Evolutionary conservation across 2,888 invertebrate species (phyloP).

Genomic region (Dermolepida albohirtum): DNA sequence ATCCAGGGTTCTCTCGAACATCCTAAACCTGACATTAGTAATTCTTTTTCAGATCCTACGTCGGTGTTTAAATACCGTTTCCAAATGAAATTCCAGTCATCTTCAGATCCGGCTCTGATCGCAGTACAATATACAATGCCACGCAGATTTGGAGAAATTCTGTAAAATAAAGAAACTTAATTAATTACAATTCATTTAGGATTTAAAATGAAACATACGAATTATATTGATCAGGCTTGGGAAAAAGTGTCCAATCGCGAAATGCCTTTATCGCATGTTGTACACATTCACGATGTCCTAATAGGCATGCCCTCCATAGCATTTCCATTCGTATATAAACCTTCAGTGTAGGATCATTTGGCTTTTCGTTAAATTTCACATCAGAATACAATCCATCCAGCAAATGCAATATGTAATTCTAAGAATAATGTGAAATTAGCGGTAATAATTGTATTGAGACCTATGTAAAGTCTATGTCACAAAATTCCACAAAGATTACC

Average conservation of each 20-base stretch:
- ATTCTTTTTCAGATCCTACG: constrained; percentile 84
- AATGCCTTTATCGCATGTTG: constrained; percentile 79
- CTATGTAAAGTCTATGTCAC: too few relatives aligned
- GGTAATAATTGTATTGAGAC: neutral
- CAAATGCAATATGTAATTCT: constrained; percentile 78
- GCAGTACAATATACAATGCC: constrained; percentile 89
- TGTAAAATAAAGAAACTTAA: constrained; percentile 56
- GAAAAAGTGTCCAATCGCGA: constrained; percentile 78
- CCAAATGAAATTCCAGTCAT: constrained; percentile 93
- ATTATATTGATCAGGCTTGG: constrained; percentile 79
- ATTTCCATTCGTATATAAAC: constrained; percentile 80
- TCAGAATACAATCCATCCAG: constrained; percentile 75
- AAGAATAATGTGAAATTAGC: constrained; percentile 49
- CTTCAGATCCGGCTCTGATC: constrained; percentile 82
- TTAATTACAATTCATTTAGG: neutral
- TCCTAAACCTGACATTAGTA: constrained; percentile 81
- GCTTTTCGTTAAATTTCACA: constrained; percentile 75
- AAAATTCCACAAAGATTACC: too few relatives aligned
- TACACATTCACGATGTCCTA: constrained; percentile 81
- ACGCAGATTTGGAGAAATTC: constrained; percentile 86
- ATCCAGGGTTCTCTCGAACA: constrained; percentile 88
- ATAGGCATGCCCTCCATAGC: constrained; percentile 79
- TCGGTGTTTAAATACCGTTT: constrained; percentile 79
- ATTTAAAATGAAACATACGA: too few relatives aligned
- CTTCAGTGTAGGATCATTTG: constrained; percentile 74